Base-by-base conservation (phyloP, 2,888 invertebrate genomes). In the Parthenolecanium corni region DNA sequence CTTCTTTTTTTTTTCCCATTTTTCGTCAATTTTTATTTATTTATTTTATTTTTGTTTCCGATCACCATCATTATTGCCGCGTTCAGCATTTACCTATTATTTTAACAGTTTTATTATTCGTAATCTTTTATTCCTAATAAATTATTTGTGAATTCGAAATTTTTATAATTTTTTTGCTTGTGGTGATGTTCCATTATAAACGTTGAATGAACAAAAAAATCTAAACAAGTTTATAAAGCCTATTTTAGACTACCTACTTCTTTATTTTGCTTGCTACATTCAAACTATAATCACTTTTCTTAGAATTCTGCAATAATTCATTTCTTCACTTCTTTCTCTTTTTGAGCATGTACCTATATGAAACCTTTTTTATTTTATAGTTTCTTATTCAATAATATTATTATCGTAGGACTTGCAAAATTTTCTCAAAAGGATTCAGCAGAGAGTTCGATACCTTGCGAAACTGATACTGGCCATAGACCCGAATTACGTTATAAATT, bases 381-480 rank as follows among this genome's bases (percentile, higher is more conserved):
- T 31, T 31, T 31, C 31, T 31, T 31, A 31, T 31, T 4, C 5
- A 31, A 31, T 31, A 31, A 31, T 31, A 31, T 31, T 31, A 42
- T 31, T 52, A 62, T 52, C 18, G 18, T 53, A 63, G 63, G 63
- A 63, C 11, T 53, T 63, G 54, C 53, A 53, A 53, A 53, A 38
- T 18, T 31, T 53, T 54, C 24, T 63, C 53, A 52, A 47, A 63
- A 63, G 24, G 11, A 44, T n/a, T 63, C 63, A 47, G 12, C 63
- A 47, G 20, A 63, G 53, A 63, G 36, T 63, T 21, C 63, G 53
- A 23, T 63, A 47, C 36, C 47, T 63, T 14, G 46, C 54, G 36
- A 63, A 47, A n/a, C 31, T 47, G 36, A 53, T 63, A 25, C 52
- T 46, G 9, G n/a, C 20, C 25, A 63, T 63, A 20, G 63, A 63